These are phyloP conservation scores for Spodoptera exigua DNA, from an alignment of 2,888 invertebrate genomes.

Conservation along the genomic window DNA sequence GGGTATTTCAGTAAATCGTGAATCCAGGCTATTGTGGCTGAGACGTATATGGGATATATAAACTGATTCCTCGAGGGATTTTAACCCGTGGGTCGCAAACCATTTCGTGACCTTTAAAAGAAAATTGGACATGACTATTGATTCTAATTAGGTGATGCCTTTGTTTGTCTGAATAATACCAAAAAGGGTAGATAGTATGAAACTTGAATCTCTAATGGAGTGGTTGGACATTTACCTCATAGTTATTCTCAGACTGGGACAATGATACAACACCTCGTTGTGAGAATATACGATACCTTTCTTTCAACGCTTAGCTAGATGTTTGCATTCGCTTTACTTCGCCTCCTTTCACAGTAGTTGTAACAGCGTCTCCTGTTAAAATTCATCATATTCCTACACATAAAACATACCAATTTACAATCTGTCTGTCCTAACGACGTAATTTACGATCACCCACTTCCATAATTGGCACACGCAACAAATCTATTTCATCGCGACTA, in stretches of 20 bases:
- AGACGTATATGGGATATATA: conserved; percentile 78
- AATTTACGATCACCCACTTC: conserved; percentile 63
- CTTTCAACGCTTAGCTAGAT: conserved; percentile 18
- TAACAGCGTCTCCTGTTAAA: conserved; percentile 34
- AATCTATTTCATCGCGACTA: conserved; percentile 62
- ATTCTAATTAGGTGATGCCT: conserved; percentile 69
- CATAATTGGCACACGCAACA: conserved; percentile 70
- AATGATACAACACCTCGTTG: conserved; percentile 45
- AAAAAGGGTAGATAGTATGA: conserved; percentile 34
- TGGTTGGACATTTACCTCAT: conserved; percentile 26
- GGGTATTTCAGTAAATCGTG: conserved; percentile 76
- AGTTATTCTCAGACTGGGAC: conserved; percentile 41
- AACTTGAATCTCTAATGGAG: conserved; percentile 35
- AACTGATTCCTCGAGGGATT: conserved; percentile 65
- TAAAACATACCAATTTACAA: conserved; percentile 47
- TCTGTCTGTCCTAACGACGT: conserved; percentile 54
- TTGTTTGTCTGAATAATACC: conserved; percentile 52
- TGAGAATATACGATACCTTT: conserved; percentile 20
- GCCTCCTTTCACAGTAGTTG: conserved; percentile 28
- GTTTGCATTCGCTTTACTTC: conserved; percentile 20
- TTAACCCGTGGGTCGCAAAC: conserved; percentile 69
- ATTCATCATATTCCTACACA: conserved; percentile 49
- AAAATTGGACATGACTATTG: conserved; percentile 74
- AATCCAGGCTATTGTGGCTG: conserved; percentile 75
- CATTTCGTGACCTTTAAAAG: conserved; percentile 69